Base-by-base conservation (phyloP, 2,888 invertebrate species). In the Stenodera caucasica region DNA sequence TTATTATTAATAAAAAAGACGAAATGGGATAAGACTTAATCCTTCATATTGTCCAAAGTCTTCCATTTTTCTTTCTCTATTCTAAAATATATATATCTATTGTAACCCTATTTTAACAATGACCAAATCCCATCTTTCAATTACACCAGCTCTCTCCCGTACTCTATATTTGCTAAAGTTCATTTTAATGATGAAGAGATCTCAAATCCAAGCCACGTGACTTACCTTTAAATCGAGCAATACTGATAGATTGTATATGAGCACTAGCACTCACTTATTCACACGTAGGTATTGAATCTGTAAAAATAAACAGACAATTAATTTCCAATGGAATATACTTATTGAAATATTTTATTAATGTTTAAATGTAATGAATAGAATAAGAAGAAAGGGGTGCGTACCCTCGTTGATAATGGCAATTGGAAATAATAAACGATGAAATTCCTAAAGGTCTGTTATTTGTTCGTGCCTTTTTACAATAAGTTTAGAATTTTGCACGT, bases 101-200 rank as follows among this genome's bases (percentile, higher is more conserved):
- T 63, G 69, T 72, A 69, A 68, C 67, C 62, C 67, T 63, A 64
- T 65, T 54, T 55, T 67, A 40, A 72, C 72, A 72, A 72, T 72
- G 51, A 61, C 65, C 64, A 72, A 74, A 74, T 73, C 70, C 72
- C 67, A 72, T 72, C 68, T 72, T 72, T 73, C 74, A 74, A 74
- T 73, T 74, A 72, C 67, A 63, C 64, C 64, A 61, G 58, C 66
- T 12, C 18, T 12, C 12, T 23, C 40, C n/a, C n/a, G 7, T 26
- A 26, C 26, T 23, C 23, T 23, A 14, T 37, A 8, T 37, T 18
- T 6, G 65, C 66, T 67, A 68, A 69, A 70, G 67, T 65, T 65
- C 67, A 62, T 69, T 71, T 70, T 71, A 72, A 72, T 72, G 68
- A 72, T 69, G 65, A 68, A 60, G n/a, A 23, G 18, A 8, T 33